Evolutionary conservation across 1,140 invertebrate genomes (phyloP), one percentile per base, ranked within the genome.

Genomic region (Riptortus pedestris): DNA sequence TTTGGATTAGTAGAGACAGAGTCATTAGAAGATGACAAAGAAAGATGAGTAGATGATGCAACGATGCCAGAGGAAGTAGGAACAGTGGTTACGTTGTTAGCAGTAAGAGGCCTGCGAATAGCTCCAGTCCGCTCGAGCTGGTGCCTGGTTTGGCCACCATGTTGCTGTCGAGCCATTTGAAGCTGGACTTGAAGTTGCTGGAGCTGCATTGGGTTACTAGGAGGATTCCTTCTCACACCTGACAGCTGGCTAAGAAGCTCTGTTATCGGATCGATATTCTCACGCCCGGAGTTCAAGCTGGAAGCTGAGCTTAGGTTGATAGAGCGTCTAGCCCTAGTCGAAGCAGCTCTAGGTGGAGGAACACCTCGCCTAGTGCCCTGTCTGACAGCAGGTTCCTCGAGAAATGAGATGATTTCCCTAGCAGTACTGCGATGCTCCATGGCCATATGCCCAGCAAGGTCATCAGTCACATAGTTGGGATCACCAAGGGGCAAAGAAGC

Each of bases 201-300:
- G 72, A 91, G 78, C 74, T 91, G 88, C 24, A 24, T n/a, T 65
- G 85, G 85, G 68, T 82, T 81, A 64, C 80, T 74, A 72, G 76
- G 75, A 74, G 78, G 78, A 71, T 71, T 70, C 69, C 77, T 76
- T 71, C 77, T 77, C 66, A 93, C 91, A 66, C 91, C 91, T 26
- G 91, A 93, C 71, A 96, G 80, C 77, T 95, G 92, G 59, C 90
- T 93, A 62, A 95, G 78, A 66, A 95, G 79, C 79, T 96, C 92
- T 45, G 91, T 90, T 69, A 97, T 96, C 58, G 93, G 93, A 82
- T 97, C 93, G 72, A 91, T 88, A 67, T 88, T 84, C 73, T 96
- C 93, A 69, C 90, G 85, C 72, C 85, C 88, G 69, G 88, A 89
- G 63, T 85, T 83, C 65, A 85, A 26, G 24, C 20, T 57, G 11